phyloP scores from a whole-genome alignment of 2,888 invertebrate genomes.

The Mimas tiliae region DNA sequence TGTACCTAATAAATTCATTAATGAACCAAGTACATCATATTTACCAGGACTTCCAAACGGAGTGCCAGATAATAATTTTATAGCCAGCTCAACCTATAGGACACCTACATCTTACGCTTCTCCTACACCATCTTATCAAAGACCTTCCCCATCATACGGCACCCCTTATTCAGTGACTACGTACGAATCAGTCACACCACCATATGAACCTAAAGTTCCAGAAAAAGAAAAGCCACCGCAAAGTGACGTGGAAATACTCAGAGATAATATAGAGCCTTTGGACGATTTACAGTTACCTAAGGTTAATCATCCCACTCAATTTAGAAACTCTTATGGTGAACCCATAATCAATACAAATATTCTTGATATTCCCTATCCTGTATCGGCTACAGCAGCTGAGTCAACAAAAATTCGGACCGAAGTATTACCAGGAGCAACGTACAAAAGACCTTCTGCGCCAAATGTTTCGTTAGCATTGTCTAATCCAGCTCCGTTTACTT shows the following conservation, averaged over 20 bases:
- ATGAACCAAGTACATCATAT: slow-evolving; percentile 41
- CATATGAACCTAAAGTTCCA: slow-evolving; percentile 52
- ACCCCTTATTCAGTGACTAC: slow-evolving; percentile 50
- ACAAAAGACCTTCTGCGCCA: slow-evolving; percentile 45
- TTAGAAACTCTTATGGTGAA: slow-evolving; percentile 79
- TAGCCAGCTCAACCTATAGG: slow-evolving; percentile 52
- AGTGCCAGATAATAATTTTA: slow-evolving; percentile 44
- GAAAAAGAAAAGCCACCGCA: slow-evolving; percentile 60
- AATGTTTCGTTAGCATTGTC: slow-evolving; percentile 69
- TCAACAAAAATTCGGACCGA: slow-evolving; percentile 72
- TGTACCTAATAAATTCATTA: slow-evolving; percentile 43
- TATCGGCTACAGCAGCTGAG: slow-evolving; percentile 72
- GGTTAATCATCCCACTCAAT: slow-evolving; percentile 63
- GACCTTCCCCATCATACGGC: slow-evolving; percentile 49
- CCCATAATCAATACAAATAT: slow-evolving; percentile 63
- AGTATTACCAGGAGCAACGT: slow-evolving; percentile 58
- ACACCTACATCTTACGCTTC: slow-evolving; percentile 51
- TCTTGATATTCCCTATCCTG: slow-evolving; percentile 65
- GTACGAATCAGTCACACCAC: slow-evolving; percentile 52
- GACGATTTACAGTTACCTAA: slow-evolving; percentile 67
- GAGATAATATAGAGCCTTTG: slow-evolving; percentile 48
- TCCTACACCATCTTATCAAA: slow-evolving; percentile 43
- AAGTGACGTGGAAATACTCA: slow-evolving; percentile 56
- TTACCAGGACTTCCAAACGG: slow-evolving; percentile 45
- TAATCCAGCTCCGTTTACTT: slow-evolving; percentile 75